Evolutionary conservation across 2,888 invertebrate genomes (phyloP), one percentile per base, ranked within the genome.

Genomic region (Dendrolimus houi): DNA sequence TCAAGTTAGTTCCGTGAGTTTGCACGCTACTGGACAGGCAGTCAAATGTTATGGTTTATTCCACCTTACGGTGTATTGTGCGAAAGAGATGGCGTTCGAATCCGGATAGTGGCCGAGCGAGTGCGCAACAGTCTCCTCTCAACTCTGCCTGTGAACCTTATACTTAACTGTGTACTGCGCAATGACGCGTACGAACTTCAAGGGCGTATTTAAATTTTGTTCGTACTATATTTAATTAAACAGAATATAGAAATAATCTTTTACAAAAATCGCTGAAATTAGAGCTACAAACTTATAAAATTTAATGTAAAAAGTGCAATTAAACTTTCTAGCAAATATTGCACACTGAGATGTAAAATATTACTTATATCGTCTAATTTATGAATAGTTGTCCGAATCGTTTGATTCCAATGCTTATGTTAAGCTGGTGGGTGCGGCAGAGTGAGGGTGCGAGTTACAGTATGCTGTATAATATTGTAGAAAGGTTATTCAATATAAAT

Each of bases 401-500:
- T 17, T 29, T 53, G 52, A 55, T 42, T 56, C 55, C 56, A 55
- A 54, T 56, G 52, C 47, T 14, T 54, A 55, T 54, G 56, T 57
- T 56, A 29, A 29, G 29, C 6, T 29, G 29, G 6, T 29, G 57
- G 55, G 42, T 55, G 57, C 54, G 55, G 66, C 69, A 59, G 66
- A 66, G 64, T 64, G 64, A 55, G 64, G 62, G 69, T 67, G 65
- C 71, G 79, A 72, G 74, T 77, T 81, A 78, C 83, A 81, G 79
- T 79, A 82, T 79, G 82, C 80, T 88, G 85, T 87, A 85, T 83
- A 74, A 79, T 85, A 86, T 83, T 87, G 86, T 88, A 87, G 88
- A 86, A 83, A 85, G 78, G 79, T 86, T 85, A 85, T 85, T 86
- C 83, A 87, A 86, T 88, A 88, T 85, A 88, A 87, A 87, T 85